Evolutionary conservation across 2,797 vertebrate genomes (phyloP).

Genomic region (Pagetopsis macropterus): DNA sequence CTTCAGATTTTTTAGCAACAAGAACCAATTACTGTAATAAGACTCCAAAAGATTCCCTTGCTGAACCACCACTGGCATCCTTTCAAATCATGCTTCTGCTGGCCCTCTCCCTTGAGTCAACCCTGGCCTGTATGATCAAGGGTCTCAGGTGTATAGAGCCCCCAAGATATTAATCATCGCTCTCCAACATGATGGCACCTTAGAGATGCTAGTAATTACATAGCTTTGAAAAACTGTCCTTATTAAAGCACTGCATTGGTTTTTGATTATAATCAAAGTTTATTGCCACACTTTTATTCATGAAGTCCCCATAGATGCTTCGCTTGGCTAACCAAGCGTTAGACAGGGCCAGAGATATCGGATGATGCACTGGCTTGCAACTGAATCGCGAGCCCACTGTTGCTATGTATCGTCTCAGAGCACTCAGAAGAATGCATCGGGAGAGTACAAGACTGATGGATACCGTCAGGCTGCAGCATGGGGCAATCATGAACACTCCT

Average conservation of each 20-base stretch:
- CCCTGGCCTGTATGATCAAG: conserved; percentile 44
- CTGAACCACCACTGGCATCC: conserved; percentile 40
- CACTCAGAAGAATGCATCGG: conserved; percentile 51
- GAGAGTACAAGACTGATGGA: conserved; percentile 63
- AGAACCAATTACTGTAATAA: conserved; percentile 68
- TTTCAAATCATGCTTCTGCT: conserved; percentile 39
- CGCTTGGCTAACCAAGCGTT: conserved; percentile 56
- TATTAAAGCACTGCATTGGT: conserved; percentile 50
- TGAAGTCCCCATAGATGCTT: conserved; percentile 51
- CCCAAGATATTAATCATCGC: conserved; percentile 60
- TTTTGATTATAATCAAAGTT: conserved; percentile 72
- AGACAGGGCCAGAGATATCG: conserved; percentile 57
- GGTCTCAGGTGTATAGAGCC: conserved; percentile 30
- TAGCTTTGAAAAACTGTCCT: conserved; percentile 25
- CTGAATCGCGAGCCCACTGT: conserved; percentile 58
- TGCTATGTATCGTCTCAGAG: conserved; percentile 63
- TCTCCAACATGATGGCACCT: conserved; percentile 45
- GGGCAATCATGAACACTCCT: conserved; percentile 62
- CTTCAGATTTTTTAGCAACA: conserved; percentile 50
- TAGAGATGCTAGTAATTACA: conserved; percentile 63
- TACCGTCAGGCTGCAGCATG: conserved; percentile 52
- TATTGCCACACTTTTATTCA: conserved; percentile 66
- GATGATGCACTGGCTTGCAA: conserved; percentile 65
- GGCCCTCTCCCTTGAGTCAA: conserved; percentile 14
- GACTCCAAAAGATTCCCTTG: conserved; percentile 36